Conservation (phyloP, 1,140 invertebrate species). For the Brachionus plicatilis region DNA sequence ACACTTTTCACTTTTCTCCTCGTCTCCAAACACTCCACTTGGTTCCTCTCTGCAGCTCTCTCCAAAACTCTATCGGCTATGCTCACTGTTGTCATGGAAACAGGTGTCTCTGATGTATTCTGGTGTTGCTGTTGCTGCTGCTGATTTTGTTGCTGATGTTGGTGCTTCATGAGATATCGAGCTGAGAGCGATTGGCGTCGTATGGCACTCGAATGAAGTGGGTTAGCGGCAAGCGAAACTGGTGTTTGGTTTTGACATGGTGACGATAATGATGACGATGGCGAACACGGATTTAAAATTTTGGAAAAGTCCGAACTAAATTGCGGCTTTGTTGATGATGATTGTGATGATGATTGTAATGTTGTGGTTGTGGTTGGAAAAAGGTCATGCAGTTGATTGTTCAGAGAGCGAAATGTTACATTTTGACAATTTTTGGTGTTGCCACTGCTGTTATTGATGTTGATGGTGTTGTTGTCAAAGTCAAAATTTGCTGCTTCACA, state of each 20-base stretch:
- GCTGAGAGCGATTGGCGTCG: not conserved
- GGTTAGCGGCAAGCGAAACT: not conserved
- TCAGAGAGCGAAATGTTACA: no score
- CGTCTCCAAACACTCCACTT: not conserved
- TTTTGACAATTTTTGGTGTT: not conserved
- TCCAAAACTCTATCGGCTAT: not conserved
- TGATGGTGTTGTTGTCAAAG: not conserved
- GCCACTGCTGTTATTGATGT: no score
- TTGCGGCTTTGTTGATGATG: not conserved
- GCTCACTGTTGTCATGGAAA: no score
- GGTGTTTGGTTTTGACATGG: no score
- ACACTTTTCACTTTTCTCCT: not conserved
- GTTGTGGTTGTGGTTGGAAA: not conserved
- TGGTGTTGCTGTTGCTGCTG: not conserved
- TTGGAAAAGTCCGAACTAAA: conserved; percentile 14
- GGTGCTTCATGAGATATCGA: not conserved
- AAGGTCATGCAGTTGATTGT: not conserved
- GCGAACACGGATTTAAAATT: not conserved
- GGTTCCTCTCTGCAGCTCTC: not conserved
- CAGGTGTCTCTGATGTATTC: not conserved
- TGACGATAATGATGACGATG: no score
- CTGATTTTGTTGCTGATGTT: not conserved
- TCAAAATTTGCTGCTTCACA: not conserved
- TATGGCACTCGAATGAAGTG: not conserved
- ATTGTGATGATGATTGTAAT: not conserved